Conservation (phyloP, 1,140 invertebrate genomes). For the Andricus grossulariae region DNA sequence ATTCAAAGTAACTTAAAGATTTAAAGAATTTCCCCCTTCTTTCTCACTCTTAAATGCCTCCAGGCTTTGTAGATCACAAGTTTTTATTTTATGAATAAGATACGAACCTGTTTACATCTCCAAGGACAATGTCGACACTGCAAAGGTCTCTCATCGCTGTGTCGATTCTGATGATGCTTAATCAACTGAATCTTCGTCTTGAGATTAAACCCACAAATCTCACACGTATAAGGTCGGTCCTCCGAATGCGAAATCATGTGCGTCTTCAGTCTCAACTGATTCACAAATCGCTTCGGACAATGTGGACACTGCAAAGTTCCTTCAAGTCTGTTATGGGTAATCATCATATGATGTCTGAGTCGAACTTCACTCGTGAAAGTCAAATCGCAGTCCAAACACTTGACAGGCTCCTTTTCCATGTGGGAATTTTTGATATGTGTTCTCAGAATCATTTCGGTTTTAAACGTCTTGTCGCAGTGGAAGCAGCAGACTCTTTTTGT, state of each 20-base stretch:
- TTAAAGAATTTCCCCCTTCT: too few species aligned
- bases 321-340: slow-evolving; percentile 68
- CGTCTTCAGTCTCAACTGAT: slow-evolving; percentile 72
- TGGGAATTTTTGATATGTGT: slow-evolving; percentile 74
- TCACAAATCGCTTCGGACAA: slow-evolving; percentile 73
- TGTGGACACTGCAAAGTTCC: slow-evolving; percentile 70
- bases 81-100: too few species aligned
- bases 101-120: slow-evolving; percentile 69
- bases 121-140: slow-evolving; percentile 70
- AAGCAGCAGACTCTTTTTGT: slow-evolving; percentile 68
- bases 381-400: slow-evolving; percentile 70
- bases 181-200: slow-evolving; percentile 75
- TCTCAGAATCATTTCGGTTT: slow-evolving; percentile 72
- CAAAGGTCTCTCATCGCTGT: slow-evolving; percentile 71
- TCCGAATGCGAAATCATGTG: slow-evolving; percentile 75
- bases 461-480: slow-evolving; percentile 72
- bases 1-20: too few species aligned
- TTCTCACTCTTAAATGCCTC: too few species aligned
- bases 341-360: slow-evolving; percentile 73
- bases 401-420: slow-evolving; percentile 71
- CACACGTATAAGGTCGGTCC: slow-evolving; percentile 69
- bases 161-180: slow-evolving; percentile 73
- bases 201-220: slow-evolving; percentile 71
- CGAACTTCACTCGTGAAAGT: slow-evolving; percentile 71
- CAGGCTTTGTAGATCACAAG: too few species aligned